phyloP scores from a whole-genome alignment of 35 echinoderm and acorn worm species.

The Diadema setosum region DNA sequence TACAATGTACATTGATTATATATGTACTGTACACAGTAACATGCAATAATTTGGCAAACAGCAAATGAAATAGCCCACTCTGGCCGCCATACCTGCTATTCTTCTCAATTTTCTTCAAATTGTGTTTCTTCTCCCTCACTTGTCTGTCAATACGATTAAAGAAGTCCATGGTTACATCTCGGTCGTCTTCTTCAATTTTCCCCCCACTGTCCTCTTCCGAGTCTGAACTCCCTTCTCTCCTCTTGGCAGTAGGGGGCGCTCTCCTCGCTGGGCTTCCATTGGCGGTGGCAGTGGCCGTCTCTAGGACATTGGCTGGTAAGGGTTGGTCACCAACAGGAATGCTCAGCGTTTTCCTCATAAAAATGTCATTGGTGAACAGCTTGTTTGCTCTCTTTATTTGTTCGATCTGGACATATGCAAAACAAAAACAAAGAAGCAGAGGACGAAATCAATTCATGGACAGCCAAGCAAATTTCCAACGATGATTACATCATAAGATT shows the following conservation, averaged over 20 bases:
- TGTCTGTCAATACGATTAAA: constrained; percentile 65
- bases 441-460: too few relatives aligned
- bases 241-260: neutral
- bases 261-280: neutral
- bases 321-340: constrained; percentile 98
- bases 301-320: constrained; percentile 83
- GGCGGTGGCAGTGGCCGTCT: constrained; percentile 55
- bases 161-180: constrained; percentile 57
- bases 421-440: neutral
- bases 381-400: constrained; percentile 96
- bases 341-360: constrained; percentile 73
- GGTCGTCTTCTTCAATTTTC: neutral
- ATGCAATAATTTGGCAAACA: too few relatives aligned
- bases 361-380: constrained; percentile 95
- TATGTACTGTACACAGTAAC: too few relatives aligned
- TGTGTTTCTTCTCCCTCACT: constrained; percentile 33
- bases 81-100: constrained; percentile 19
- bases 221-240: neutral
- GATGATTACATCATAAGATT: too few relatives aligned
- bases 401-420: constrained; percentile 60
- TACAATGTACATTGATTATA: too few relatives aligned
- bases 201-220: neutral
- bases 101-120: constrained; percentile 20
- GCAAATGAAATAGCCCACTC: too few relatives aligned
- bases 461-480: too few relatives aligned